Evolutionary conservation across 2,113 vertebrate genomes (phyloP).

Genomic region (Rhizomys pruinosus): DNA sequence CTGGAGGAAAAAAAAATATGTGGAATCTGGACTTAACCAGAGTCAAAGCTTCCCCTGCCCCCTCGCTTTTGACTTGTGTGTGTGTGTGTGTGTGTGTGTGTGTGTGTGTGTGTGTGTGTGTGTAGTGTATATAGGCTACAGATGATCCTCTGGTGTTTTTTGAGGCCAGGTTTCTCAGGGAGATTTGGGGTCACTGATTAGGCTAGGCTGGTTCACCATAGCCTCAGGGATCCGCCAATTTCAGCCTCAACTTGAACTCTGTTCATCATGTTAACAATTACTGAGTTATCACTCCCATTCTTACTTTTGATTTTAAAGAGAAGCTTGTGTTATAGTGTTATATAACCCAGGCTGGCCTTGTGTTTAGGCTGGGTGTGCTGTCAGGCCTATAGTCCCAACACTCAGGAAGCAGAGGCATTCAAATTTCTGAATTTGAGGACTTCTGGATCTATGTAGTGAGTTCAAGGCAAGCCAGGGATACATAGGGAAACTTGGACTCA

Average conservation of each 20-base stretch:
- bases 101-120: not conserved
- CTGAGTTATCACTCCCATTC: not conserved
- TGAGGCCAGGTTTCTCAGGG: not conserved
- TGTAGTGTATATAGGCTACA: too few species aligned
- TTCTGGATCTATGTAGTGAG: too few species aligned
- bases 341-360: too few species aligned
- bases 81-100: not conserved
- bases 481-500: not conserved
- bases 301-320: too few species aligned
- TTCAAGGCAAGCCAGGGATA: too few species aligned
- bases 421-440: too few species aligned
- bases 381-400: too few species aligned
- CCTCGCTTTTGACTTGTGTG: not conserved
- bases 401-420: too few species aligned
- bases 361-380: too few species aligned
- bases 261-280: too few species aligned
- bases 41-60: not conserved
- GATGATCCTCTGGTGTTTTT: too few species aligned
- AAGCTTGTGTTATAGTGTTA: too few species aligned
- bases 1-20: slow-evolving; percentile 43
- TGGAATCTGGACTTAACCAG: not conserved
- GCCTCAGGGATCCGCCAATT: not conserved
- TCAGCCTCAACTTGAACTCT: not conserved
- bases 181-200: not conserved
- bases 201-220: not conserved